Evolutionary conservation across 1,140 invertebrate genomes (phyloP).

Genomic region (Cherax quadricarinatus): DNA sequence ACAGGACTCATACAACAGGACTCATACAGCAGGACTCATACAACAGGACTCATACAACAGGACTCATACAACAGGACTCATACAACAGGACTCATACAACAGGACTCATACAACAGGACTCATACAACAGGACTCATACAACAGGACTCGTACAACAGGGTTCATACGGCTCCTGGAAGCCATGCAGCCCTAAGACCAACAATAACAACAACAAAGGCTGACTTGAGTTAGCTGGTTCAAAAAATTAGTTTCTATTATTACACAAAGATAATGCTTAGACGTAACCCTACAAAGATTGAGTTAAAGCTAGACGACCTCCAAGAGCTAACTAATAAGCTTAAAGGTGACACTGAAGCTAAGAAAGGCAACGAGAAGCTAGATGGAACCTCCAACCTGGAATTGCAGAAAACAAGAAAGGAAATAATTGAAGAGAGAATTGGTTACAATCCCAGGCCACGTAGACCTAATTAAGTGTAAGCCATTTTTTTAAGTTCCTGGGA

Average conservation of each 20-base stretch:
- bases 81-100: too few species aligned
- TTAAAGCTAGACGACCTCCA: conserved; percentile 62
- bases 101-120: too few species aligned
- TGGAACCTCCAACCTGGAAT: conserved; percentile 25
- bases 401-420: conserved; percentile 44
- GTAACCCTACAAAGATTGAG: conserved; percentile 61
- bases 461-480: conserved; percentile 44
- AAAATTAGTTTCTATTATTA: background rate
- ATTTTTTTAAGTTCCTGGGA: too few species aligned
- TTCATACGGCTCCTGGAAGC: too few species aligned
- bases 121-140: too few species aligned
- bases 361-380: conserved; percentile 32
- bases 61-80: too few species aligned
- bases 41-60: too few species aligned
- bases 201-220: too few species aligned
- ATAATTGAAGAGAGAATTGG: conserved; percentile 61
- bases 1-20: too few species aligned
- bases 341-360: conserved; percentile 48
- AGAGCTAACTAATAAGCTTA: conserved; percentile 49
- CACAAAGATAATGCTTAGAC: conserved; percentile 48
- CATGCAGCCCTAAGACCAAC: too few species aligned
- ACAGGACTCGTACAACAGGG: too few species aligned
- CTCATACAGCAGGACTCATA: too few species aligned
- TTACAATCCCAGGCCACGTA: conserved; percentile 52
- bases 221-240: background rate